Evolutionary conservation across 2,113 vertebrate genomes (phyloP), one percentile per base, ranked within the genome.

Genomic region (Butorides virescens): DNA sequence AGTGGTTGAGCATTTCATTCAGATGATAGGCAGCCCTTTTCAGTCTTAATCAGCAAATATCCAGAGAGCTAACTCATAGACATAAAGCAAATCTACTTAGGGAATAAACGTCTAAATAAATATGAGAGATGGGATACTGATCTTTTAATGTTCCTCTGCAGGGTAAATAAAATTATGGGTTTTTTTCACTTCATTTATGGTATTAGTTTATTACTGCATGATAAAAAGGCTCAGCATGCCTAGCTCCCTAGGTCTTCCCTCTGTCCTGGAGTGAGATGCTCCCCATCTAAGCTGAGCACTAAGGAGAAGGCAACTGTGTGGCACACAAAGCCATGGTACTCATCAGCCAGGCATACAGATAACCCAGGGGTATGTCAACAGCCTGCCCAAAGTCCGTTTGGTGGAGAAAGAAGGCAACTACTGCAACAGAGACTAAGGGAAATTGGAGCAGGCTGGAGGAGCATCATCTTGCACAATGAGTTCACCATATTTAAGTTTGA

Each of bases 71-170:
- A 95, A 83, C 63, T 77, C 67, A 29, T 0, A 74, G n/a, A 86
- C 59, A 76, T 94, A 93, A 94, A 86, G 83, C 71, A 95, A 97
- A 96, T 95, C 81, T 75, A 79, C 72, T 83, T 86, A 90, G 75
- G 68, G 72, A 92, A 93, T 95, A 95, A 95, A 96, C 20, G 75
- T 94, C 94, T 88, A 87, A 95, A 74, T 93, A 95, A 95, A 73
- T 82, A 62, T 66, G 81, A 95, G 75, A 90, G 81, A 93, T 86
- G 53, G 17, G n/a, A 90, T 70, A 63, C 37, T 93, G 88, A 90
- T 92, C 71, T 87, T 77, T 88, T 87, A 89, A 95, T 63, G 67
- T 13, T 92, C 77, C 89, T 92, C 79, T 75, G 72, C 71, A 58
- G 58, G 65, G 56, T 89, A 95, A 95, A 97, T 91, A 87, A 88